Evolutionary conservation across 2,888 invertebrate species (phyloP), one percentile per base, ranked within the genome.

Genomic region (Ametastegia equiseti): DNA sequence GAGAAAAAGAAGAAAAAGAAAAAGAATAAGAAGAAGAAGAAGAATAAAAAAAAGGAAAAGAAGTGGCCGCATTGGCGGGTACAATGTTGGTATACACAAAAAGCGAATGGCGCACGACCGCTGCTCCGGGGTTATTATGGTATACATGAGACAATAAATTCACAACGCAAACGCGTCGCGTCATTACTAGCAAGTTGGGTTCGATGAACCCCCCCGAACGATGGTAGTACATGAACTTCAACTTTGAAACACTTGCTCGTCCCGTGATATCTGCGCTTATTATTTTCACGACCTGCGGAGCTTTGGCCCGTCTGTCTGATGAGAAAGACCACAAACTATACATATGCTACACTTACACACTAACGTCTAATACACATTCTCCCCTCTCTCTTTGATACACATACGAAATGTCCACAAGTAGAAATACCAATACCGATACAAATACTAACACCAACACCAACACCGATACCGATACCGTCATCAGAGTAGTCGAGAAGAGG

Each of bases 61-160:
- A 1, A 7, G 4, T 33, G 47, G n/a, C 0, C 33, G 7, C 50
- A 19, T n/a, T 2, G 65, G 45, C 30, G 45, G 27, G 0, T 42
- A 27, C n/a, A 30, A n/a, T 36, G 47, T n/a, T 0, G 23, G n/a
- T 83, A 83, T 81, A 82, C 81, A 82, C 85, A 87, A 84, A 65
- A 73, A 83, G 84, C 84, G 81, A 82, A 85, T 85, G 86, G 85
- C 87, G 84, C 85, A 84, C 86, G 85, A 85, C 88, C 85, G 85
- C 82, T n/a, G n/a, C n/a, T n/a, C n/a, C n/a, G n/a, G n/a, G n/a
- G n/a, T n/a, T n/a, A n/a, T n/a, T n/a, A n/a, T n/a, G n/a, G n/a
- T n/a, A n/a, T n/a, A 82, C 83, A 81, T 84, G 86, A 85, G 88
- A 89, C 88, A 89, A 90, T 90, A 88, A 90, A 88, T 90, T 89